Base-by-base conservation (phyloP, 2,113 vertebrate genomes). In the Apteryx mantelli region DNA sequence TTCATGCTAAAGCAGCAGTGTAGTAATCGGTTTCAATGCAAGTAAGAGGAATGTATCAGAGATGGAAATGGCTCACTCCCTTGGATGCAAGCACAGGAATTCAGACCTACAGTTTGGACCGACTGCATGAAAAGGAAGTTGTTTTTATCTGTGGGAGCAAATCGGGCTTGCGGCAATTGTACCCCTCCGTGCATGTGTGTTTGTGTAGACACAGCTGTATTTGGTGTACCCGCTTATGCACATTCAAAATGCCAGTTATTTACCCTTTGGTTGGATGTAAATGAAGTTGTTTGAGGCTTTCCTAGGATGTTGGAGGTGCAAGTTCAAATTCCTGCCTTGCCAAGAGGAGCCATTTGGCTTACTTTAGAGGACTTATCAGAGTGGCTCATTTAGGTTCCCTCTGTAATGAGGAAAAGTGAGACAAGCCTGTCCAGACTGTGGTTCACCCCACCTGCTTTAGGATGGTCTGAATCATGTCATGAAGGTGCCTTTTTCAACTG, bases 11-110 rank as follows among this genome's bases (percentile, higher is more conserved):
- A 96, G 95, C 86, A 5, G 87, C 81, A 94, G 94, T 82, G 93
- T 95, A 94, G 93, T 95, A 96, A 96, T 97, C 91, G 30, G 65
- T 93, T 97, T 96, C 91, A 90, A 61, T 97, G 95, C 87, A 97
- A 93, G 91, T 8, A 58, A 75, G 76, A 93, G 95, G 96, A 97
- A 96, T 88, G 86, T 60, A 86, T 60, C 88, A 22, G 91, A 46
- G 86, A 93, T 93, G 93, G 48, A 94, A 96, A 95, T 17, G 92
- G 56, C 76, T 96, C 2, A 0, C 36, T 86, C 85, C 28, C 82
- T 84, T 55, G 88, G 90, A 88, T 80, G 84, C 80, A 68, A 97
- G 82, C 46, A 88, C 55, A 85, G 81, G 90, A 88, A 93, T 93
- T 93, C 74, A 92, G 73, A 36, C n/a, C 73, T 65, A 7, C 0